Percentiles rank a stretch among this genome's conserved stretches.
Conservation (phyloP, 1,140 invertebrate genomes). For the Aphaenogaster rudis region DNA sequence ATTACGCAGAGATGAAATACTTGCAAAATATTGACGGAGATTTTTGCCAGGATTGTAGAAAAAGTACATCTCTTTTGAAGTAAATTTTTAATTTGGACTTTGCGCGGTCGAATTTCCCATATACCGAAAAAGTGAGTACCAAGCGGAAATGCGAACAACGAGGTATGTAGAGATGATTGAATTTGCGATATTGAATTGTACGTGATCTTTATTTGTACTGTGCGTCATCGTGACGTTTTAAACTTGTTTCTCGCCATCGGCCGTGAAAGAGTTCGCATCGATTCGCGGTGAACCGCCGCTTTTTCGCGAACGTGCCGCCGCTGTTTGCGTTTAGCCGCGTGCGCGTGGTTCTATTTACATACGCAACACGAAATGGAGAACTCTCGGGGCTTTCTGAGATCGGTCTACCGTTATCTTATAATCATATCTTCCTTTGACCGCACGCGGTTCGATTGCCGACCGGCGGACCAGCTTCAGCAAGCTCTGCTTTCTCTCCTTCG, state of each 20-base stretch:
- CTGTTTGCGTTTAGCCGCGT: neutral
- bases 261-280: neutral
- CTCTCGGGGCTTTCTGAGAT: conserved; percentile 44
- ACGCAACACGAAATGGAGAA: conserved; percentile 16
- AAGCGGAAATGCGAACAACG: neutral
- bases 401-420: conserved; percentile 68
- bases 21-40: neutral
- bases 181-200: neutral
- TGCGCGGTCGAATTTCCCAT: neutral
- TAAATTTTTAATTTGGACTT: neutral
- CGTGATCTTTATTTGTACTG: conserved; percentile 1
- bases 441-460: conserved; percentile 45
- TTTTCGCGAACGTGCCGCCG: conserved; percentile 34
- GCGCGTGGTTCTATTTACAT: conserved; percentile 45
- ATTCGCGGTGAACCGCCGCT: conserved; percentile 62
- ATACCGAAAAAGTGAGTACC: neutral
- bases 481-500: neutral
- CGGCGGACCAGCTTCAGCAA: neutral
- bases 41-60: neutral
- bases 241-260: neutral
- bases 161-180: neutral
- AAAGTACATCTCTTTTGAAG: neutral
- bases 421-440: conserved; percentile 72
- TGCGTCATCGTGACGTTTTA: too few relatives aligned
- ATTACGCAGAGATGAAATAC: neutral